Evolutionary conservation across 2,113 vertebrate species (phyloP).

Genomic region (Brachirus orientalis): DNA sequence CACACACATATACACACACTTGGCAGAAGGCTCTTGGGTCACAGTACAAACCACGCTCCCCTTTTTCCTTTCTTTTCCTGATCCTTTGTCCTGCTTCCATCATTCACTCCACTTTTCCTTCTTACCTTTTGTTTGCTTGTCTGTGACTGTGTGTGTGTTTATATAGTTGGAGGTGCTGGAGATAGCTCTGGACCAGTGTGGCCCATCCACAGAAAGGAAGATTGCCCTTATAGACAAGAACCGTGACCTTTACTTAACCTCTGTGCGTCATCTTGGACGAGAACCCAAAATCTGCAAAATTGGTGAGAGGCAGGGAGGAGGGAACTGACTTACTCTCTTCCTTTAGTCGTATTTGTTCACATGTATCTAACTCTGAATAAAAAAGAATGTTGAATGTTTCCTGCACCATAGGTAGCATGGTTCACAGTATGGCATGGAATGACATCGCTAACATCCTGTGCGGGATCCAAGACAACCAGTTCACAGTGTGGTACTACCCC

Average conservation of each 20-base stretch:
- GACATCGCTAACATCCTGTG: constrained; percentile 91
- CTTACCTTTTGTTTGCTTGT: constrained; percentile 30
- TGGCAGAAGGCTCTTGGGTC: constrained; percentile 38
- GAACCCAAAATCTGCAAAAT: constrained; percentile 93
- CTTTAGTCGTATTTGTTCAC: not conserved
- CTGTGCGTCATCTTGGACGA: constrained; percentile 88
- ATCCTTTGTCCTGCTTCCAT: constrained; percentile 51
- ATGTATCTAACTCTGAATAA: not conserved
- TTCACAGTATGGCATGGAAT: constrained; percentile 93
- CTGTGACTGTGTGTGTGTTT: constrained; percentile 22
- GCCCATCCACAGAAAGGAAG: constrained; percentile 90
- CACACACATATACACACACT: constrained; percentile 17
- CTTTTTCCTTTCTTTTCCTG: constrained; percentile 28
- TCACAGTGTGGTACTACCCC: constrained; percentile 95
- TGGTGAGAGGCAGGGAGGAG: constrained; percentile 81
- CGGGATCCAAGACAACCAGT: constrained; percentile 89
- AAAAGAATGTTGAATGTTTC: not conserved
- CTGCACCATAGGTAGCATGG: constrained; percentile 88
- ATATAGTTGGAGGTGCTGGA: constrained; percentile 91
- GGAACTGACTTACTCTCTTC: constrained; percentile 3
- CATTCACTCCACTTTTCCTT: constrained; percentile 14
- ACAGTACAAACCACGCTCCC: constrained; percentile 25
- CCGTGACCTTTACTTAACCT: constrained; percentile 92
- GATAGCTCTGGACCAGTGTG: constrained; percentile 93
- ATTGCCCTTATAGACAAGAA: constrained; percentile 96